A percentile compares a stretch with the other conserved stretches of the same genome.
Conservation (phyloP, 2,113 vertebrate species). For the Tachysurus vachellii region DNA sequence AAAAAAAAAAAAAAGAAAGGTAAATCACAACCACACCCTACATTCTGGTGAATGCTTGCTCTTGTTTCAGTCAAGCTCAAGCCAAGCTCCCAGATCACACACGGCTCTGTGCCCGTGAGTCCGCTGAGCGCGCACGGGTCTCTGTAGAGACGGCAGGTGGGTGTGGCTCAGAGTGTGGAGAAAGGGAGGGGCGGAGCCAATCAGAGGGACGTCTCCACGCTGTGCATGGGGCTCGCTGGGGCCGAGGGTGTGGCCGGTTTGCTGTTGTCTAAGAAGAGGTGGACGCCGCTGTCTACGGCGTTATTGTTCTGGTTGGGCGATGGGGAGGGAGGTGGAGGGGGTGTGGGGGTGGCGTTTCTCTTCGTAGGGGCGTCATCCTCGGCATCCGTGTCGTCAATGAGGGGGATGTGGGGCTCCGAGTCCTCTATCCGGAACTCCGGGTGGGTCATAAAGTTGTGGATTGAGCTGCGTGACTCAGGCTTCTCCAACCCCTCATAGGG, state of each 20-base stretch:
- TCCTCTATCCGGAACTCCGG: slow-evolving; percentile 99
- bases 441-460: slow-evolving; percentile 99
- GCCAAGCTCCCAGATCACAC: slow-evolving; percentile 79
- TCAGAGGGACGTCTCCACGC: slow-evolving; percentile 99
- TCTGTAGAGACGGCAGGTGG: slow-evolving; percentile 61
- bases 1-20: slow-evolving; percentile 77
- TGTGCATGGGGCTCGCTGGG: slow-evolving; percentile 97
- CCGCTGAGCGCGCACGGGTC: slow-evolving; percentile 47
- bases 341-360: slow-evolving; percentile 79
- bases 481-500: slow-evolving; percentile 98
- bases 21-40: slow-evolving; percentile 78
- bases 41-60: slow-evolving; percentile 93
- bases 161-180: slow-evolving; percentile 17
- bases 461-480: slow-evolving; percentile 93
- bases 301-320: slow-evolving; percentile 99
- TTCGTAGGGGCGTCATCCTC: slow-evolving; percentile 98
- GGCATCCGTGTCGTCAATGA: slow-evolving; percentile 97
- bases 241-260: slow-evolving; percentile 90
- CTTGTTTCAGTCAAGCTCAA: slow-evolving; percentile 87
- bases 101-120: slow-evolving; percentile 49
- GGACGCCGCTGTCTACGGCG: slow-evolving; percentile 93
- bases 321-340: slow-evolving; percentile 79
- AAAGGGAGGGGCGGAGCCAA: slow-evolving; percentile 68
- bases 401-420: slow-evolving; percentile 98
- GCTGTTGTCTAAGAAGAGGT: slow-evolving; percentile 89